Evolutionary conservation across 2,113 vertebrate genomes (phyloP).

Genomic region (Fulmarus glacialis): DNA sequence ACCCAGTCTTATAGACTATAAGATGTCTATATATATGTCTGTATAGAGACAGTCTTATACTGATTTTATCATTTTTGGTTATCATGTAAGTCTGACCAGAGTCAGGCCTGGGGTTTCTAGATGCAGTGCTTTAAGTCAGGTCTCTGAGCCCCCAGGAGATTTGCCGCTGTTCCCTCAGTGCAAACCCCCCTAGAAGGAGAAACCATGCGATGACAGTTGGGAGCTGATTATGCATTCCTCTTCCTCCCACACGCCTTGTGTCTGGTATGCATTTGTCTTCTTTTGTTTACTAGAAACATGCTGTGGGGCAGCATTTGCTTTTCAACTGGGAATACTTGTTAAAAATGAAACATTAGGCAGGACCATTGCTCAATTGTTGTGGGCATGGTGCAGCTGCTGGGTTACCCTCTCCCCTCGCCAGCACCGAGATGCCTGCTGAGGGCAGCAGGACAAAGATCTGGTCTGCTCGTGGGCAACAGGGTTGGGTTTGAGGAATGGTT

Average conservation of each 20-base stretch:
- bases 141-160: not conserved
- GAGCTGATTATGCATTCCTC: not conserved
- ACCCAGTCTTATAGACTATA: not conserved
- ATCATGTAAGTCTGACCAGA: not conserved
- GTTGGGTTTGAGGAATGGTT: not conserved
- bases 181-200: not conserved
- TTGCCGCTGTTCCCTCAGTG: not conserved
- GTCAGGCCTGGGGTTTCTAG: not conserved
- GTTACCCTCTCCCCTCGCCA: not conserved
- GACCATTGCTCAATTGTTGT: not conserved
- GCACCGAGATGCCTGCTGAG: accelerated
- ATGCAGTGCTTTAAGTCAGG: not conserved
- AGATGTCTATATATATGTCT: not conserved
- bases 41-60: not conserved
- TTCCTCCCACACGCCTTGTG: not conserved
- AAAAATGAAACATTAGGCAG: not conserved
- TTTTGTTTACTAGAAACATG: not conserved
- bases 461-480: not conserved
- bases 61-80: not conserved
- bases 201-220: not conserved
- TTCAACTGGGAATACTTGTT: not conserved
- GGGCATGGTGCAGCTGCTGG: not conserved
- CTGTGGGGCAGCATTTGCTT: not conserved
- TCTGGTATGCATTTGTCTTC: not conserved
- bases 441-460: not conserved